Conservation (phyloP, 2,888 invertebrate species). For the Conchocele bisecta region DNA sequence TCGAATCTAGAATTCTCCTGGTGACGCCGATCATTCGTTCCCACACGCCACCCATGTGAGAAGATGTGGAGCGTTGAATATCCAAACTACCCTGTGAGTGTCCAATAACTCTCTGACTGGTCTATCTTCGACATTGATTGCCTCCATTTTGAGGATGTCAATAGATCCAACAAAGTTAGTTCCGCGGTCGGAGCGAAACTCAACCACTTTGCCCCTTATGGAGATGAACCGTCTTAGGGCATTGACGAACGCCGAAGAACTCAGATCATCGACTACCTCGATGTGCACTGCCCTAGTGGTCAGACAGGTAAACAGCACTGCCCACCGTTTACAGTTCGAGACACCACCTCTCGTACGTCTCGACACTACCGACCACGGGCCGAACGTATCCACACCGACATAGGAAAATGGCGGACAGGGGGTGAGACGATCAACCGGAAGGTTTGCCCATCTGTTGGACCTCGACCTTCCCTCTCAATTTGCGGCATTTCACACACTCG, state of each 20-base stretch:
- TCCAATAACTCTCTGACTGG: neutral
- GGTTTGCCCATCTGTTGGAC: conserved; percentile 40
- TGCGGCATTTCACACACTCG: conserved; percentile 38
- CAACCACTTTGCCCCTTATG: conserved; percentile 19
- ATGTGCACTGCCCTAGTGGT: conserved; percentile 48
- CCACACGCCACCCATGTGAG: conserved; percentile 36
- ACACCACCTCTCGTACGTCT: conserved; percentile 37
- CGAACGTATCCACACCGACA: conserved; percentile 52
- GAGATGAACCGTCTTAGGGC: conserved; percentile 38
- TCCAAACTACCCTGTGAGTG: conserved; percentile 17
- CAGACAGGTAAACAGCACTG: conserved; percentile 47
- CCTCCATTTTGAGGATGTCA: conserved; percentile 12
- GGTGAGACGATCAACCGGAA: conserved; percentile 42
- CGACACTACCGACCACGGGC: conserved; percentile 46
- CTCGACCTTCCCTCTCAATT: conserved; percentile 20
- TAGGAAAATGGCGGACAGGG: conserved; percentile 43
- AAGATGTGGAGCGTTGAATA: conserved; percentile 30
- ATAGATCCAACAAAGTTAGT: conserved; percentile 37
- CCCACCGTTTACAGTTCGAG: conserved; percentile 47
- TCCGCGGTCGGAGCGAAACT: conserved; percentile 33
- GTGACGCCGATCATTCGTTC: conserved; percentile 36
- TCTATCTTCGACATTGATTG: neutral
- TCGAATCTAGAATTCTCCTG: conserved; percentile 27
- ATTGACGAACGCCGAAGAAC: conserved; percentile 43
- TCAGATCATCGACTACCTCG: conserved; percentile 45